A percentile compares a stretch with the other conserved stretches of the same genome.
Evolutionary conservation across 2,797 vertebrate genomes (phyloP).

Genomic region (Antrozous pallidus): DNA sequence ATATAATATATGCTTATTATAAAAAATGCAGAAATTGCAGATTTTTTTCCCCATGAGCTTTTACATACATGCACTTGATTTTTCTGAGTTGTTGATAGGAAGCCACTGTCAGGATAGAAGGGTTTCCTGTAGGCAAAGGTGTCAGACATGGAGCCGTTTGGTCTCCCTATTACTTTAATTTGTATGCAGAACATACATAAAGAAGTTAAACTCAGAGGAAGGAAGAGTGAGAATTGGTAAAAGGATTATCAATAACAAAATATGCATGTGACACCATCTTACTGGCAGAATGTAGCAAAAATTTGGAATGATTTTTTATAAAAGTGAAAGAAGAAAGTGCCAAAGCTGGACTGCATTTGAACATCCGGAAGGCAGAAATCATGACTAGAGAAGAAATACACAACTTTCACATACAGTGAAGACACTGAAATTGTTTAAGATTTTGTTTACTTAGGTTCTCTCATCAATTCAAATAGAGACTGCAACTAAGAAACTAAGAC

Average conservation of each 20-base stretch:
- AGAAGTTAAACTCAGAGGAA: neutral
- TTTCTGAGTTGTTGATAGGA: neutral
- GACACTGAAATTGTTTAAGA: neutral
- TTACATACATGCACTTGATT: neutral
- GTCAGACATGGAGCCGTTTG: neutral
- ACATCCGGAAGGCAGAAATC: neutral
- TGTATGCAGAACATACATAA: neutral
- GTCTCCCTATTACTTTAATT: neutral
- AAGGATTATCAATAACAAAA: neutral
- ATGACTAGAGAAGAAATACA: neutral
- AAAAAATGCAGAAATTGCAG: constrained; percentile 1
- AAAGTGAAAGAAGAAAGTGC: neutral
- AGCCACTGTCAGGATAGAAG: neutral
- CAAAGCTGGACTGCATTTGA: neutral
- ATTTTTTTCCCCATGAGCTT: neutral
- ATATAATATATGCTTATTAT: neutral
- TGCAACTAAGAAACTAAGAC: neutral
- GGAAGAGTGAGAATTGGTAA: neutral
- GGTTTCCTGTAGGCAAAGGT: neutral
- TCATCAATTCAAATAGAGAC: neutral
- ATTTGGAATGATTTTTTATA: neutral
- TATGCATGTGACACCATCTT: neutral
- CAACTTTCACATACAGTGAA: neutral
- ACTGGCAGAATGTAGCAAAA: neutral
- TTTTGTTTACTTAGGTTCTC: neutral